Conservation (phyloP, 2,888 invertebrate genomes). For the Spisula solida region DNA sequence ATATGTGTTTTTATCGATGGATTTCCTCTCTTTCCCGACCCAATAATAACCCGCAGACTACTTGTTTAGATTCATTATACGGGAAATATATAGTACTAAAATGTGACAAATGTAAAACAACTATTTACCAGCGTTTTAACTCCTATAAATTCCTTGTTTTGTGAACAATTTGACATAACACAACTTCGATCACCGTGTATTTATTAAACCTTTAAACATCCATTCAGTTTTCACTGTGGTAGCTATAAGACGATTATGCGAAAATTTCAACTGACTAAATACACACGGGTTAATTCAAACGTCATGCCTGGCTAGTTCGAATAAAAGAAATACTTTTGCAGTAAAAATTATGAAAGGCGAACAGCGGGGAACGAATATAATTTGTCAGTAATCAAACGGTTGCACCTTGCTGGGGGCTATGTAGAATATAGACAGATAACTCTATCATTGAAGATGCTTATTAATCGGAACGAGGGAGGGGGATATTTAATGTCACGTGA, state of each 20-base stretch:
- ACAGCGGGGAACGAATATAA: conserved; percentile 35
- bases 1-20: neutral
- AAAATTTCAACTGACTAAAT: conserved; percentile 37
- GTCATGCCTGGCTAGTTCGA: conserved; percentile 22
- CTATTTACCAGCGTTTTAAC: neutral
- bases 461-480: neutral
- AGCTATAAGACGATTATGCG: conserved; percentile 35
- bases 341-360: conserved; percentile 29
- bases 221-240: conserved; percentile 3
- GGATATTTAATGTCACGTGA: neutral
- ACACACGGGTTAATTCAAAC: conserved; percentile 43
- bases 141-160: neutral
- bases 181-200: neutral
- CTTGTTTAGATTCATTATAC: neutral
- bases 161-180: neutral
- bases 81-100: neutral
- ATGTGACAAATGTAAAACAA: neutral
- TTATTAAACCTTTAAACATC: conserved; percentile 24
- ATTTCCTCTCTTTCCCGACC: neutral
- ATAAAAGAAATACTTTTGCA: conserved; percentile 34
- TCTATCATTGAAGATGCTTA: neutral
- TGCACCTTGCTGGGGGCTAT: conserved; percentile 9
- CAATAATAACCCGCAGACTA: neutral
- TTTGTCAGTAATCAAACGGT: conserved; percentile 24
- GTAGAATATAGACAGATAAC: neutral